Percentiles rank a stretch among this genome's conserved stretches.
phyloP scores from a whole-genome alignment of 2,888 invertebrate genomes.

The Ormyrus labotus region DNA sequence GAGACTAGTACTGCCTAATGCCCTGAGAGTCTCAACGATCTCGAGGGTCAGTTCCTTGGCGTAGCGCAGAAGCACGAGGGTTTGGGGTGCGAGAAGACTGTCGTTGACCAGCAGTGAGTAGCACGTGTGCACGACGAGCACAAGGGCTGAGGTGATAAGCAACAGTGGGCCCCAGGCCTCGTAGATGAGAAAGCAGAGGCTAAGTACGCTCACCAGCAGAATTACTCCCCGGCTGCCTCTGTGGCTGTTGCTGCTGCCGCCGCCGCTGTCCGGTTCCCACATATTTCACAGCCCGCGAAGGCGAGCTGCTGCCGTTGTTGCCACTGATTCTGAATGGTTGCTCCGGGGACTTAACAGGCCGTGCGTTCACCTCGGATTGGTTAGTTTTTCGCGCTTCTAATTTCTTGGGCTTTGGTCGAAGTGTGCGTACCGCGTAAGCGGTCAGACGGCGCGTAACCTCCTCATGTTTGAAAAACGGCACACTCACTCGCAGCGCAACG shows the following conservation, averaged over 20 bases:
- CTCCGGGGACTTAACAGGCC: background rate
- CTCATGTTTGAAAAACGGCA: slow-evolving; percentile 31
- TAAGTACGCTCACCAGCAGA: slow-evolving; percentile 68
- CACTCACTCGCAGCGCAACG: background rate
- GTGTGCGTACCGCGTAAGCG: background rate
- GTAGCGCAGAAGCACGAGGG: slow-evolving; percentile 57
- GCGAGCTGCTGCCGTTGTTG: slow-evolving; percentile 38
- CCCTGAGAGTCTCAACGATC: slow-evolving; percentile 42
- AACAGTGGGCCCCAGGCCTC: slow-evolving; percentile 69
- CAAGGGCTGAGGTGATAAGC: slow-evolving; percentile 63
- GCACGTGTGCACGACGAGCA: slow-evolving; percentile 68
- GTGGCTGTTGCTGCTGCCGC: slow-evolving; percentile 10
- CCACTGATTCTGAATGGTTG: slow-evolving; percentile 2
- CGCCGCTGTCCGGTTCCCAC: slow-evolving; percentile 49
- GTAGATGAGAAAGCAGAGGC: slow-evolving; percentile 68
- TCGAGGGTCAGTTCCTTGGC: slow-evolving; percentile 58
- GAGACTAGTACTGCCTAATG: slow-evolving; percentile 8
- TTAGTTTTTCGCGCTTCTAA: background rate
- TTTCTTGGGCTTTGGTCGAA: background rate
- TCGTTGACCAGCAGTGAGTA: slow-evolving; percentile 70
- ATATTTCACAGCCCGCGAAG: slow-evolving; percentile 47
- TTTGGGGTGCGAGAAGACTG: slow-evolving; percentile 68
- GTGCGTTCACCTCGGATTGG: background rate
- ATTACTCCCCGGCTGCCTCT: slow-evolving; percentile 63
- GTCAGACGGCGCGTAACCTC: slow-evolving; percentile 32